These are phyloP conservation scores for Eupsilia transversa DNA, from an alignment of 2,888 invertebrate species.

Conservation along the genomic window DNA sequence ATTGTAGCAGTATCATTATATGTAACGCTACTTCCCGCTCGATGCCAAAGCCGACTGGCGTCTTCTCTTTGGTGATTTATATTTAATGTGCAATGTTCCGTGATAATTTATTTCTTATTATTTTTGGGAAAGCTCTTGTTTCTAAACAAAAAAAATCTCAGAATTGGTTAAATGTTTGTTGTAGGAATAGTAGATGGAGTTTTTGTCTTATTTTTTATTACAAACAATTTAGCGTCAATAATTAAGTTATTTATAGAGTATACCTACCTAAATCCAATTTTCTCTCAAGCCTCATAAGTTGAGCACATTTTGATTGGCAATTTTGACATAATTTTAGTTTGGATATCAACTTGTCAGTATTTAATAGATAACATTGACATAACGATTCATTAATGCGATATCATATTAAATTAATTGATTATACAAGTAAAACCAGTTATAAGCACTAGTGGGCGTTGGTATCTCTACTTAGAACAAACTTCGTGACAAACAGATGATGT, in stretches of 20 bases:
- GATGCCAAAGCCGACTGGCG: slow-evolving; percentile 32
- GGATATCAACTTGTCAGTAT: slow-evolving; percentile 22
- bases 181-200: too few relatives aligned
- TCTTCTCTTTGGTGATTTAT: slow-evolving; percentile 25
- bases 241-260: neutral
- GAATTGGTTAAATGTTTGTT: neutral
- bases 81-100: slow-evolving; percentile 34
- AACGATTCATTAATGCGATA: slow-evolving; percentile 24
- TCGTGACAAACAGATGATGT: slow-evolving; percentile 35
- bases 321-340: neutral
- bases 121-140: slow-evolving; percentile 15
- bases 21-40: slow-evolving; percentile 3
- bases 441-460: slow-evolving; percentile 30
- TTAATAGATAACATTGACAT: slow-evolving; percentile 27
- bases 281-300: neutral
- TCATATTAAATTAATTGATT: slow-evolving; percentile 23
- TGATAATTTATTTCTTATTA: slow-evolving; percentile 38
- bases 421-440: slow-evolving; percentile 41
- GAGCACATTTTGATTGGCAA: neutral
- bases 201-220: neutral
- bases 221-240: neutral
- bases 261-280: neutral
- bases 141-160: neutral
- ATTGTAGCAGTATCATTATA: slow-evolving; percentile 2
- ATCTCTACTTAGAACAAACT: neutral